A percentile compares a stretch with the other conserved stretches of the same genome.
Evolutionary conservation across 2,113 vertebrate genomes (phyloP).

Genomic region (Stegostoma tigrinum): DNA sequence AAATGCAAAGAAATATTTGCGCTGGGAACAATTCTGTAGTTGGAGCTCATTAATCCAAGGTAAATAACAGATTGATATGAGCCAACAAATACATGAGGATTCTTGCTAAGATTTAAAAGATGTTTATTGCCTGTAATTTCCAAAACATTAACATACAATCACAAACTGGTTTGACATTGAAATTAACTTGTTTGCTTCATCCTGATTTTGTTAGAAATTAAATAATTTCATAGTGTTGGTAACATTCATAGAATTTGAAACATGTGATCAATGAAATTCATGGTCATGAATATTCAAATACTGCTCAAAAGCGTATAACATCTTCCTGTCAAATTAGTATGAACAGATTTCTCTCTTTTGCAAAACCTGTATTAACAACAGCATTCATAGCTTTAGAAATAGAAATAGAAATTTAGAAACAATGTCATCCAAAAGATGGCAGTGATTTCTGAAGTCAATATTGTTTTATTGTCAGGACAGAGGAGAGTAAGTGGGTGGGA

Average conservation of each 20-base stretch:
- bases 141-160: not conserved
- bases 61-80: not conserved
- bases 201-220: not conserved
- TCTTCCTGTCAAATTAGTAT: not conserved
- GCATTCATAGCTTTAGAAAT: not conserved
- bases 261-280: not conserved
- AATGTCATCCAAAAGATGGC: not conserved
- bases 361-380: not conserved
- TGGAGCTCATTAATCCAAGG: not conserved
- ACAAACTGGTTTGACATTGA: not conserved
- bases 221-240: not conserved
- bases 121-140: not conserved
- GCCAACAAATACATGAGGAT: not conserved
- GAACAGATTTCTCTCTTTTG: not conserved
- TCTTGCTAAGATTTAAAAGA: not conserved
- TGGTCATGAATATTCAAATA: not conserved
- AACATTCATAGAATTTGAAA: not conserved
- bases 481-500: no score
- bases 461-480: not conserved
- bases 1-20: no score
- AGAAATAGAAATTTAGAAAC: not conserved
- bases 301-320: not conserved
- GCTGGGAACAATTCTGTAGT: no score
- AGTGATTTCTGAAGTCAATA: not conserved
- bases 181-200: not conserved